Conservation (phyloP, 2,113 vertebrate genomes). For the Machaerirhynchus nigripectus region DNA sequence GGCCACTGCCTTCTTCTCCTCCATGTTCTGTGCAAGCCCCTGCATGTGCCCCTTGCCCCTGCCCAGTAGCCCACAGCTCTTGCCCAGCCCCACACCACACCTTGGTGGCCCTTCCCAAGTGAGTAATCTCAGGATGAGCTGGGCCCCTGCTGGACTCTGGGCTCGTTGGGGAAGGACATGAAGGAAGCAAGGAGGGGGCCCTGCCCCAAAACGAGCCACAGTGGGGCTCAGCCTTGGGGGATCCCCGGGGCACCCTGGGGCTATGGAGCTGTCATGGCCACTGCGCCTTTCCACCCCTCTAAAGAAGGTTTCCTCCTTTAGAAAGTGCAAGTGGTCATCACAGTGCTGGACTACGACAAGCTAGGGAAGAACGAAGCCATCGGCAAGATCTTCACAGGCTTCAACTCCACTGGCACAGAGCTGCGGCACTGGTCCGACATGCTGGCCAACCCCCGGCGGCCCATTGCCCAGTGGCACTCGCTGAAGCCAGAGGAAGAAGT, state of each 20-base stretch:
- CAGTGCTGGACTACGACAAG: constrained; percentile 98
- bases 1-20: neutral
- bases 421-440: constrained; percentile 98
- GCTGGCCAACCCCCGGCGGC: constrained; percentile 94
- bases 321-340: constrained; percentile 98
- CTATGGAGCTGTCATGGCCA: rapidly evolving
- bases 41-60: neutral
- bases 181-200: neutral
- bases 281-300: neutral
- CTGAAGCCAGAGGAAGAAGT: constrained; percentile 97
- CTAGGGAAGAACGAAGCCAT: constrained; percentile 98
- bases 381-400: constrained; percentile 93
- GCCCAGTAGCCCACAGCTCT: neutral
- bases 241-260: neutral
- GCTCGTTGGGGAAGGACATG: rapidly evolving
- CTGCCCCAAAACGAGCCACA: rapidly evolving
- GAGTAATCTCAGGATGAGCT: neutral
- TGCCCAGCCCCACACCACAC: neutral
- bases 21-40: neutral
- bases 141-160: no score
- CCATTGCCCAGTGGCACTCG: constrained; percentile 98
- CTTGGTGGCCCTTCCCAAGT: neutral
- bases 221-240: neutral
- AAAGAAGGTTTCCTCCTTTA: constrained; percentile 15
- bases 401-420: constrained; percentile 88